Percentiles rank a stretch among this genome's conserved stretches.
Conservation (phyloP, 2,797 vertebrate genomes). For the Chaetodon trifasciatus region DNA sequence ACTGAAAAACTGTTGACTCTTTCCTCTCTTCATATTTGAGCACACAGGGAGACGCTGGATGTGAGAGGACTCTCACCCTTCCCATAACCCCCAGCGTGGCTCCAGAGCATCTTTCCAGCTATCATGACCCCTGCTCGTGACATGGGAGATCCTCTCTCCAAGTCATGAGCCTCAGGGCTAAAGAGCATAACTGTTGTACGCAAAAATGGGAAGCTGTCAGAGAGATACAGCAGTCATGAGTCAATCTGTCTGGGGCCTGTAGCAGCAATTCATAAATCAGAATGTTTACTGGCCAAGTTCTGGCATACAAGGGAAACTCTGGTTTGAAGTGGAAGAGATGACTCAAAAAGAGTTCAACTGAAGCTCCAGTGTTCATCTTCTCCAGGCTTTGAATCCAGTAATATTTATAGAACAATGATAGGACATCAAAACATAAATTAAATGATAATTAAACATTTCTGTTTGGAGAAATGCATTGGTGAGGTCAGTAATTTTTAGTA, state of each 20-base stretch:
- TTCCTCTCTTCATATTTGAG: conserved; percentile 42
- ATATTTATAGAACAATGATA: conserved; percentile 5
- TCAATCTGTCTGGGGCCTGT: not conserved
- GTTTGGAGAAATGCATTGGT: not conserved
- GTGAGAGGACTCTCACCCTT: conserved; percentile 65
- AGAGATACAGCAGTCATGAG: conserved; percentile 22
- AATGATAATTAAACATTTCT: not conserved
- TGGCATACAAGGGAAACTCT: not conserved
- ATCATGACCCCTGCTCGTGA: conserved; percentile 66
- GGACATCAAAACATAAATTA: not conserved
- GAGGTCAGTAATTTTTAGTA: not conserved
- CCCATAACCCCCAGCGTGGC: conserved; percentile 67
- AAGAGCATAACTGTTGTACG: conserved; percentile 24
- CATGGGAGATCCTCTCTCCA: conserved; percentile 52
- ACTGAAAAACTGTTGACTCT: conserved; percentile 41
- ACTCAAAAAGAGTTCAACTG: not conserved
- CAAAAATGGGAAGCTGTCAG: conserved; percentile 42
- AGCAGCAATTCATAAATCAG: conserved; percentile 26
- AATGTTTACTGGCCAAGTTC: conserved; percentile 9
- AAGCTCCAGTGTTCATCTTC: not conserved
- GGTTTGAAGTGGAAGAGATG: not conserved
- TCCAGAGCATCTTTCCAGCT: conserved; percentile 58
- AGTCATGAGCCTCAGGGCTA: conserved; percentile 52
- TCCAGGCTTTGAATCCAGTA: not conserved
- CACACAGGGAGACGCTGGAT: conserved; percentile 40